Evolutionary conservation across 1,140 invertebrate species (phyloP), one percentile per base, ranked within the genome.

Genomic region (Cydia pomonella): DNA sequence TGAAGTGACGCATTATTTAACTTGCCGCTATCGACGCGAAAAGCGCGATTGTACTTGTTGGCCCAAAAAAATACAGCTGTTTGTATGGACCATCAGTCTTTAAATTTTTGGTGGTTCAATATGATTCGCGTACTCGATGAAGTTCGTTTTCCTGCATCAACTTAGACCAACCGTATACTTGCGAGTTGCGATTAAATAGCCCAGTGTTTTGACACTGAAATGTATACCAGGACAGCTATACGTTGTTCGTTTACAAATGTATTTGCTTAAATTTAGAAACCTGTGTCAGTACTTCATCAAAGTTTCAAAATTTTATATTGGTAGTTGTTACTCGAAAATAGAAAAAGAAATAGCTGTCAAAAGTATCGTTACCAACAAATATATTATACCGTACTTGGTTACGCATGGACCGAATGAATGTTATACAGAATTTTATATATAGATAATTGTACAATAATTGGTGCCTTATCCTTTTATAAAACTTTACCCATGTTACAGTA

Each of bases 401-500:
- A 69, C 64, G 64, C 64, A 69, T 69, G 64, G 29, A 41, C n/a
- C 27, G 16, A 18, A 69, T 69, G 64, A 69, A 69, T 69, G 64
- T 69, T 69, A 23, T 33, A 69, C 29, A 33, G 33, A 69, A 38
- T 18, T 33, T 13, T 33, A 41, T 66, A 23, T 4, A 66, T 66
- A 29, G 27, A 66, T 66, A 33, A 9, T 69, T 38, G 7, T 69
- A 29, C 12, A 69, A 69, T 18, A 18, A 33, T 13, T 29, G 64
- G 64, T 69, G 64, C 64, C 29, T 69, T 33, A 69, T 10, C 18
- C 9, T 69, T 66, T 69, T 69, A 69, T 38, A 9, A 69, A 69
- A 33, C 29, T 69, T 18, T 69, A 69, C 64, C 64, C 33, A 69
- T 33, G 53, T 59, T 59, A 59, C 53, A 59, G 53, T 69, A 69